Evolutionary conservation across 2,888 invertebrate species (phyloP).

Genomic region (Neelides folsomi): DNA sequence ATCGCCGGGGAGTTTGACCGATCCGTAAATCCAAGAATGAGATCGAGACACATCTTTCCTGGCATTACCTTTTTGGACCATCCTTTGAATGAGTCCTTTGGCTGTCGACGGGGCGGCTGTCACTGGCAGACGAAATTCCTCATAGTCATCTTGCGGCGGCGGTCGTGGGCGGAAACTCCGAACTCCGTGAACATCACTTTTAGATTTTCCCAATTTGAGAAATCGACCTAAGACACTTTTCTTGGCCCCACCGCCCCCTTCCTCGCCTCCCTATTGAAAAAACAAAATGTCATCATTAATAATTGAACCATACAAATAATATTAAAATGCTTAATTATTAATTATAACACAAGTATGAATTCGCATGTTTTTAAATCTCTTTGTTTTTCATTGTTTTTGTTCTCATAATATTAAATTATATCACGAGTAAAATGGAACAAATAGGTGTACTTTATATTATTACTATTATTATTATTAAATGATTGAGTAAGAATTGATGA

Average conservation of each 20-base stretch:
- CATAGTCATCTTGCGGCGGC: slow-evolving; percentile 11
- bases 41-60: slow-evolving; percentile 23
- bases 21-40: slow-evolving; percentile 32
- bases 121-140: slow-evolving; percentile 23
- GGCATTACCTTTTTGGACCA: slow-evolving; percentile 22
- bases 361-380: too few relatives aligned
- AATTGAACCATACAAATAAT: too few relatives aligned
- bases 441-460: too few relatives aligned
- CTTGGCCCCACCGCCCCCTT: background rate
- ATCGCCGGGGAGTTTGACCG: slow-evolving; percentile 26
- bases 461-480: too few relatives aligned
- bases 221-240: slow-evolving; percentile 26
- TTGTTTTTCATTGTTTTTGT: too few relatives aligned
- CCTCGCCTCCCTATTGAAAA: too few relatives aligned
- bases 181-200: slow-evolving; percentile 26
- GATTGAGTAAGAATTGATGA: too few relatives aligned
- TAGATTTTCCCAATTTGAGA: slow-evolving; percentile 31
- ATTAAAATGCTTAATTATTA: too few relatives aligned
- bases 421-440: too few relatives aligned
- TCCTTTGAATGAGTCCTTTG: slow-evolving; percentile 26
- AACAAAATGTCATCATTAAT: too few relatives aligned
- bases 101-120: slow-evolving; percentile 10
- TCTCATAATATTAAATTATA: too few relatives aligned
- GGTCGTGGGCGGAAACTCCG: background rate
- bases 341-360: too few relatives aligned